Evolutionary conservation across 2,113 vertebrate genomes (phyloP).

Genomic region (Jacana jacana): DNA sequence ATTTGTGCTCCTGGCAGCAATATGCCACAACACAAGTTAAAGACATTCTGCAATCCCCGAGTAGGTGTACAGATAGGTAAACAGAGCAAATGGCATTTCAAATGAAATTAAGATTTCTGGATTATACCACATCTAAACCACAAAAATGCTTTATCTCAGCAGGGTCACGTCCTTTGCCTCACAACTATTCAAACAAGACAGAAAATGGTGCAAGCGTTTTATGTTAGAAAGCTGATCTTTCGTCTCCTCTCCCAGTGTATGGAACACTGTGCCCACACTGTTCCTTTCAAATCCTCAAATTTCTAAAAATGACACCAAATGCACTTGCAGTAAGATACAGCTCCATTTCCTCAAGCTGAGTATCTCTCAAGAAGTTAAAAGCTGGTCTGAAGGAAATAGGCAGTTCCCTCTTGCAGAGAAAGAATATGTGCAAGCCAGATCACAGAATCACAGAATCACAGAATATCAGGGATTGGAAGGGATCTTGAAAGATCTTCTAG

Average conservation of each 20-base stretch:
- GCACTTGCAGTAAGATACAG: not conserved
- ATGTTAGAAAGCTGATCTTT: not conserved
- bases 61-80: conserved; percentile 12
- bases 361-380: not conserved
- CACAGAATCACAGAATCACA: too few relatives aligned
- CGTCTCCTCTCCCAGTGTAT: not conserved
- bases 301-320: not conserved
- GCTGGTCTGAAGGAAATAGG: not conserved
- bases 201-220: not conserved
- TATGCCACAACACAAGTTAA: not conserved
- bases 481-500: too few relatives aligned
- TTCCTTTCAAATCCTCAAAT: conserved; percentile 19
- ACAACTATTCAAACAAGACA: not conserved
- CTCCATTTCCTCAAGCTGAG: not conserved
- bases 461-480: too few relatives aligned
- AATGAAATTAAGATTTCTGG: not conserved
- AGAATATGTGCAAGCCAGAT: not conserved
- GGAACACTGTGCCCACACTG: conserved; percentile 22
- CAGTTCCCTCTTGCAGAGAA: not conserved
- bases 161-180: not conserved
- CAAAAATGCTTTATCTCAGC: not conserved
- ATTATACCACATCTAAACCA: not conserved
- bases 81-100: conserved; percentile 1
- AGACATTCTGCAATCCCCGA: not conserved
- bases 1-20: conserved; percentile 12